Base-by-base conservation (phyloP, 2,113 vertebrate species). In the Heterocephalus glaber region DNA sequence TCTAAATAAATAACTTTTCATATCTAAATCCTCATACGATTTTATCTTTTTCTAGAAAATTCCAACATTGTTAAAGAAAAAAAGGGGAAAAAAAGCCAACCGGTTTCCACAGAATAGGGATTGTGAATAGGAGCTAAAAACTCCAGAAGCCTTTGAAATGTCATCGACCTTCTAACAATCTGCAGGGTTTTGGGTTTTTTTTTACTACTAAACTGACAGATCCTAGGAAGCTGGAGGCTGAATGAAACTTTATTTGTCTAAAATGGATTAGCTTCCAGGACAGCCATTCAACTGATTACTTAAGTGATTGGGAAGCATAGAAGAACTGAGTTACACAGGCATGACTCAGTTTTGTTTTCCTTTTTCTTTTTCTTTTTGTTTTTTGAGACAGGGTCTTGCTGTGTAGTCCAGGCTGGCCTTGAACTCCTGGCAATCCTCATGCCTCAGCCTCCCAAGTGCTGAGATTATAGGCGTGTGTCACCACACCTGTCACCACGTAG, bases 201-300 rank as follows among this genome's bases (percentile, higher is more conserved):
- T 58, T 81, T 52, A 77, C 24, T 83, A 83, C 88, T 76, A 26
- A 74, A 56, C 6, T 82, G 70, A 90, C 83, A 98, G 94, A 96
- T 85, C 92, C 30, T 47, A 93, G 95, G 90, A 97, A 97, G 17
- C 54, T 90, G 63, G 22, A 91, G 54, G 9, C 7, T 0, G 96
- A 96, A 96, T 89, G 47, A 86, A 97, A 70, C 85, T 84, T 96
- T 84, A 52, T 54, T 84, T 97, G 89, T 47, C 68, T 44, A 95
- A 91, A 20, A 86, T 28, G 86, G 54, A 83, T 96, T 83, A 95
- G 61, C 33, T 82, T 35, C 94, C 70, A 89, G 44, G 70, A 97
- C 76, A 95, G 58, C 47, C 97, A 79, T 93, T 89, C 95, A 96
- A 94, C 28, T 80, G 44, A 89, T 86, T 52, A 90, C 8, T 83